Base-by-base conservation (phyloP, 2,888 invertebrate species). In the Lasioglossum oenotherae region DNA sequence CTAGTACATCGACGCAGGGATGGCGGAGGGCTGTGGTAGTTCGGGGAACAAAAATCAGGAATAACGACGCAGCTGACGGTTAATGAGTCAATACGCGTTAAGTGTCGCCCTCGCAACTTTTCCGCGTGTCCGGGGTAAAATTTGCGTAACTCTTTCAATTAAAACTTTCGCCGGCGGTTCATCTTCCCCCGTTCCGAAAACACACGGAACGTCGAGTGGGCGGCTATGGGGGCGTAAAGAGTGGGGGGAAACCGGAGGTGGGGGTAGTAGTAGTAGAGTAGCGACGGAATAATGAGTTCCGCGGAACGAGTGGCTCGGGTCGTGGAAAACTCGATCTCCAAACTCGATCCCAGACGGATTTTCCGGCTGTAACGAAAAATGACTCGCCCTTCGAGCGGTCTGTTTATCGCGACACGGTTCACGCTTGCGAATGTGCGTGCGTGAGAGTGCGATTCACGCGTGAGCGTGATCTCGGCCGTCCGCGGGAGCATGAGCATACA, bases 131-230 rank as follows among this genome's bases (percentile, higher is more conserved):
- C 72, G 81, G 71, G 78, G 71, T 76, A 76, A 89, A 87, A 88
- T 90, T 86, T 84, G 82, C 84, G 83, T 85, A 91, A 91, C 91
- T 91, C 91, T 91, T 91, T 88, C 91, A 91, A 91, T 91, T 91
- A 91, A 91, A 91, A 91, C 86, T 91, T 91, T 90, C 83, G 78
- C 82, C 78, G 87, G 81, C 85, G 86, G 83, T 87, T 89, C 87
- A 84, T 88, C 89, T 83, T 89, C 72, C 72, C 84, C 71, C 27
- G 19, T 75, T 76, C 84, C 80, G 23, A 84, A 83, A 84, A 85
- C 74, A 31, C 49, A 12, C 57, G 74, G 74, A 49, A 38, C 72
- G 44, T 64, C 64, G 64, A 64, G 64, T 27, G 64, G 64, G 64
- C 31, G 64, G 60, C 60, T 64, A 27, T 14, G 64, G 60, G 5